Conservation (phyloP, 2,113 vertebrate species). For the Equus przewalskii region DNA sequence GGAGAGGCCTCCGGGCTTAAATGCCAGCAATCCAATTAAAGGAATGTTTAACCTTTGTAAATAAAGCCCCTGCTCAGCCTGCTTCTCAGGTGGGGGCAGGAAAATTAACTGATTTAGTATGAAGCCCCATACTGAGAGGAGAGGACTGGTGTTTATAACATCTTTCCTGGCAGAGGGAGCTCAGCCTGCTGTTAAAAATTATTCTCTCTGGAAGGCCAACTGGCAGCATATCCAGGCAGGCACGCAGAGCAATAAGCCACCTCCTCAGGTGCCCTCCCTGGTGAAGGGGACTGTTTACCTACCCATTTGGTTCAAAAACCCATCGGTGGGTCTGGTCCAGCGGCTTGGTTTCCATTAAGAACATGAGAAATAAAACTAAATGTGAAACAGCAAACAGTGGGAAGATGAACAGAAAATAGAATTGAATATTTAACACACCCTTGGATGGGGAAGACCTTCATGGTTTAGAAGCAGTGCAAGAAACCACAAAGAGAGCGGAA, state of each 20-base stretch:
- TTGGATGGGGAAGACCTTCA: not conserved
- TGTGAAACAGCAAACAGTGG: not conserved
- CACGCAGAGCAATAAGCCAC: not conserved
- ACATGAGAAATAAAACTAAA: not conserved
- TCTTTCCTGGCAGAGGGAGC: conserved; percentile 72
- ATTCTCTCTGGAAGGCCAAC: conserved; percentile 71
- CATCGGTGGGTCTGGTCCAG: not conserved
- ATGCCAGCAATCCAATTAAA: conserved; percentile 89
- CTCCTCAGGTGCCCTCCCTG: not conserved
- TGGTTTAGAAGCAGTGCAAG: not conserved
- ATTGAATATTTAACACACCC: not conserved
- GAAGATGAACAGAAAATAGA: not conserved
- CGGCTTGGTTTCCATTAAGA: conserved; percentile 53
- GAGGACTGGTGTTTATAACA: conserved; percentile 71
- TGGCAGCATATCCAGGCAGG: conserved; percentile 37
- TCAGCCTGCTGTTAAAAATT: conserved; percentile 65
- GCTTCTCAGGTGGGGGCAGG: conserved; percentile 69
- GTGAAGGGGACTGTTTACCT: not conserved
- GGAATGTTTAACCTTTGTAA: conserved; percentile 88
- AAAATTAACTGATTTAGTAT: conserved; percentile 80
- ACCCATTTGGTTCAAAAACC: not conserved
- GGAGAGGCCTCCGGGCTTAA: conserved; percentile 79
- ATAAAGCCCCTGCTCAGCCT: conserved; percentile 82
- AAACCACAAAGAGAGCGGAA: not conserved
- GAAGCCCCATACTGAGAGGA: conserved; percentile 65